A percentile compares a stretch with the other conserved stretches of the same genome.
Evolutionary conservation across 2,797 vertebrate species (phyloP).

Genomic region (Lacerta viridis): DNA sequence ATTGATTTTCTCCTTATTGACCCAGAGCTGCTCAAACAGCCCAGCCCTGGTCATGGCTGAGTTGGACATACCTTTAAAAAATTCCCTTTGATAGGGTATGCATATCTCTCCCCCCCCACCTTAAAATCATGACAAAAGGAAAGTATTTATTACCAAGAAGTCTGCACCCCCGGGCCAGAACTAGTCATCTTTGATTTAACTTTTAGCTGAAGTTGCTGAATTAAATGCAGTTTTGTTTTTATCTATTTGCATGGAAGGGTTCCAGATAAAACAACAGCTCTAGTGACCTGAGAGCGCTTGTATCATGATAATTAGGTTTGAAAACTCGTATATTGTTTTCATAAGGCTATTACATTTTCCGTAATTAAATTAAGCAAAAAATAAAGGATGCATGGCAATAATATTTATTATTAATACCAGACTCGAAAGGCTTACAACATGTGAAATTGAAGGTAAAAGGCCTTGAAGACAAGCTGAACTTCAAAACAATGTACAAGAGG

Average conservation of each 20-base stretch:
- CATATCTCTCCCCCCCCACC: conserved; percentile 70
- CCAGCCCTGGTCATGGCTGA: conserved; percentile 75
- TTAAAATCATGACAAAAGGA: conserved; percentile 82
- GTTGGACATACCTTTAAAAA: conserved; percentile 63
- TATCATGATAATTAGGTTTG: conserved; percentile 88
- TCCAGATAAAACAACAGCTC: conserved; percentile 86
- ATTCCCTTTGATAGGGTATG: conserved; percentile 75
- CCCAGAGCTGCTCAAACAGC: conserved; percentile 46
- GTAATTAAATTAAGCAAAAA: conserved; percentile 86
- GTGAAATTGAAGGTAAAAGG: conserved; percentile 73
- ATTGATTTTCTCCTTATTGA: conserved; percentile 62
- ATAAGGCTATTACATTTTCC: conserved; percentile 88
- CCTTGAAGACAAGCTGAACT: conserved; percentile 78
- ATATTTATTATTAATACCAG: conserved; percentile 89
- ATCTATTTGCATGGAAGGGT: conserved; percentile 84
- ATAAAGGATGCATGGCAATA: conserved; percentile 85
- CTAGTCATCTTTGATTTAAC: conserved; percentile 81
- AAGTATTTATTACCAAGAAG: conserved; percentile 82
- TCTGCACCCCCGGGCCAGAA: conserved; percentile 79
- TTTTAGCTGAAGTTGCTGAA: conserved; percentile 72
- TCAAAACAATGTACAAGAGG: conserved; percentile 69
- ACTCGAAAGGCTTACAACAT: conserved; percentile 79
- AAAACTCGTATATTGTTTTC: conserved; percentile 87
- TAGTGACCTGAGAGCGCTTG: conserved; percentile 82
- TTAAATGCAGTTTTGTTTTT: conserved; percentile 82